Conservation (phyloP, 2,888 invertebrate genomes). For the Drosophila hawaiiensis region DNA sequence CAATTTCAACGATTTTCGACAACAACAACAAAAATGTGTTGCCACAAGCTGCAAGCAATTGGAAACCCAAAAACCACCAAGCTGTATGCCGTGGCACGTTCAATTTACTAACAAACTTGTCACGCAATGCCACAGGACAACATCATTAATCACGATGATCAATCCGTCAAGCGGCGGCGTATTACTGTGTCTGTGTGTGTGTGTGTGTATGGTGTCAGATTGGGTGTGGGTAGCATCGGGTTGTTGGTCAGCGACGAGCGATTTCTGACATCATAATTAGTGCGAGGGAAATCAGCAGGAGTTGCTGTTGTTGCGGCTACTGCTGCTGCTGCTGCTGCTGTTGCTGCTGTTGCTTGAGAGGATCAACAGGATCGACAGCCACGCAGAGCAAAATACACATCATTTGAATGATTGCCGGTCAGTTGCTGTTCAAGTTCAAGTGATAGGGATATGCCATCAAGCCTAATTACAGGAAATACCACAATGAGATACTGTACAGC, state of each 20-base stretch:
- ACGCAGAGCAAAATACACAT: conserved; percentile 40
- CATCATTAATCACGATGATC: conserved; percentile 73
- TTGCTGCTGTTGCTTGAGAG: neutral
- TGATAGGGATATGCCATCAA: conserved; percentile 1
- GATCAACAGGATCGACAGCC: conserved; percentile 16
- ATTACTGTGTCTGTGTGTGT: neutral
- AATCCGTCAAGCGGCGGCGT: conserved; percentile 67
- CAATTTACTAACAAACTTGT: conserved; percentile 80
- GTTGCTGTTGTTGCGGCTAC: neutral
- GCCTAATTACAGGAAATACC: conserved; percentile 34
- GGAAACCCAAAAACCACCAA: conserved; percentile 18
- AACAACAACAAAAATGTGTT: conserved; percentile 37
- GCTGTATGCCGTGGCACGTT: conserved; percentile 49
- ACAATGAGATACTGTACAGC: neutral
- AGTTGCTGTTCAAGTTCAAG: conserved; percentile 28
- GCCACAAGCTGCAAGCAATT: conserved; percentile 54
- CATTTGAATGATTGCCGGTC: conserved; percentile 62
- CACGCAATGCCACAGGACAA: conserved; percentile 66
- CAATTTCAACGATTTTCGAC: conserved; percentile 7
- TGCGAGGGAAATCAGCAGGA: conserved; percentile 39
- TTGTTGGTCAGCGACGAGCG: conserved; percentile 26
- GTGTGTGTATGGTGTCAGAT: conserved; percentile 16
- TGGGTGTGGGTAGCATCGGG: conserved; percentile 36
- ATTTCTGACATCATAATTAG: conserved; percentile 72
- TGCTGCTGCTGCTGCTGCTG: conserved; percentile 1